These are phyloP conservation scores for Trachelus stipa DNA, from an alignment of 2,888 invertebrate species.

Conservation along the genomic window DNA sequence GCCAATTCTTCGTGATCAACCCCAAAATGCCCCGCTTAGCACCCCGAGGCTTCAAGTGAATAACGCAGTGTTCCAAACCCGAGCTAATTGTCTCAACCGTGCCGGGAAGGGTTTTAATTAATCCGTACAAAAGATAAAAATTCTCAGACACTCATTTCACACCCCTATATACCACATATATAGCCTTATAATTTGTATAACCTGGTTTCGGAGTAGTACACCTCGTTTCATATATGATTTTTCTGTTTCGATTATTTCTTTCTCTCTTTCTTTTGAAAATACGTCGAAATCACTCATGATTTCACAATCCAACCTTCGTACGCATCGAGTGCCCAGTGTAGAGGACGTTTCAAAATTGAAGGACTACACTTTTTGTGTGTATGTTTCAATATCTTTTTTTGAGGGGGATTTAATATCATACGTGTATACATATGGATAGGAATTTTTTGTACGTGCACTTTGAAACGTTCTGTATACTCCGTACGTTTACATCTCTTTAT, in stretches of 20 bases:
- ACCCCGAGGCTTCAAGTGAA: neutral
- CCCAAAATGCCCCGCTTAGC: neutral
- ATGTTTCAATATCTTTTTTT: no score
- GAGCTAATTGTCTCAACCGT: neutral
- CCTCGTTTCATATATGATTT: neutral
- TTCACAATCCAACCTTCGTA: neutral
- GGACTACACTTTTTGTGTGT: no score
- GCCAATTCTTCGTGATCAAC: neutral
- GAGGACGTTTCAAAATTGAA: neutral
- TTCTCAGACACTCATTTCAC: neutral
- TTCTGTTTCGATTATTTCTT: neutral
- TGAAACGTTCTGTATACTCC: neutral
- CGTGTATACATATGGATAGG: neutral
- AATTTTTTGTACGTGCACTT: neutral
- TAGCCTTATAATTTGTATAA: neutral
- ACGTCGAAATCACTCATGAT: neutral
- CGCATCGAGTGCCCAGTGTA: neutral
- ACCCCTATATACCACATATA: neutral
- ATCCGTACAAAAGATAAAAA: neutral
- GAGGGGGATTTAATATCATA: neutral
- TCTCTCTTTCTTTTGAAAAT: neutral
- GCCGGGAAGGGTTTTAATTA: neutral
- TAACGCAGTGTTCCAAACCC: neutral
- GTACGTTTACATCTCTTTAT: neutral
- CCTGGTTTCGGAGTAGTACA: neutral